Evolutionary conservation across 2,888 invertebrate genomes (phyloP), one percentile per base, ranked within the genome.

Genomic region (Himalopsyche japonica): DNA sequence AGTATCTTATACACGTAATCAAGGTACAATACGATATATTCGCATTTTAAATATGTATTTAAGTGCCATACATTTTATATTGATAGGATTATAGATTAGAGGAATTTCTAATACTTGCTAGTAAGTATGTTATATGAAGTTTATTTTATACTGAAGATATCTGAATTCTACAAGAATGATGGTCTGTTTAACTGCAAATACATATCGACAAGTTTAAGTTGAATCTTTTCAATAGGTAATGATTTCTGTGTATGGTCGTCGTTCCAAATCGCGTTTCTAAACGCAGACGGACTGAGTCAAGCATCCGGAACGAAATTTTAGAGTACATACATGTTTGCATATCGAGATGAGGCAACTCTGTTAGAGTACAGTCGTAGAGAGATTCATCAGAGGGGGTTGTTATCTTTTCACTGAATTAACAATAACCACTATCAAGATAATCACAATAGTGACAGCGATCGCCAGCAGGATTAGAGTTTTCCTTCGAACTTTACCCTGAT

Each of bases 401-500:
- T 93, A 93, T 90, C 91, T 93, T 88, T 88, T 91, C 87, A 94
- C 91, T 27, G 93, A 92, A 87, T 91, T 92, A 85, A 95, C 93
- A 87, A 96, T 91, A 91, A 96, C 93, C 80, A 94, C 94, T 85
- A 95, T 93, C 88, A 97, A 91, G 88, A 96, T 90, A 87, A 94
- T 93, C 84, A 93, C 94, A 88, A 96, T 90, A 87, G 96, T 92
- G 86, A 94, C 89, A 82, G 93, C 95, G 87, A 96, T 94, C 82
- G 94, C 89, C 88, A 94, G 93, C 87, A 97, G 91, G 88, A 96
- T 93, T 89, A 95, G 93, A 90, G 96, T 93, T 92, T 95, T 96
- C 89, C 94, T 94, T 83, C 97, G 93, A 90, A 95, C 95, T 89
- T 93, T 94, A 89, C 95, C 95, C 90, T 97, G 96, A 91, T 97